Base-by-base conservation (phyloP, 2,113 vertebrate genomes). In the Ranitomeya variabilis region DNA sequence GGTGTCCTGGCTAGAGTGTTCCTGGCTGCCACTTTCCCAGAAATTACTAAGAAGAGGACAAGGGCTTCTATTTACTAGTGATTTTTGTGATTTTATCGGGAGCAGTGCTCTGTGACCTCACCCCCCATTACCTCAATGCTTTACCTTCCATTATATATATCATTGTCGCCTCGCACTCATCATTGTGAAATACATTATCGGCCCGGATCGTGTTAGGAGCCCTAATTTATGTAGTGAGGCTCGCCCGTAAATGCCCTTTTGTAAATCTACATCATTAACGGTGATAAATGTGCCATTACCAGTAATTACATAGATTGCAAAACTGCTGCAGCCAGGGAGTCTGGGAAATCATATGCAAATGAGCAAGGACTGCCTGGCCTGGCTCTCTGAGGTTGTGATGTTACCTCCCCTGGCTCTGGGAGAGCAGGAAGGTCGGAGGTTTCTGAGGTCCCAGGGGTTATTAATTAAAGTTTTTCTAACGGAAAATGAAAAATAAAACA, bases 241-340 rank as follows among this genome's bases (percentile, higher is more conserved):
- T 67, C 19, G 37, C 31, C 64, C 37, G 13, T 83, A 13, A 54
- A 12, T 83, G 81, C 81, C 81, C 81, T 67, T 67, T 52, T 54
- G 64, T 69, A 52, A 83, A 67, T 83, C 62, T 52, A 83, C 81
- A 52, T 69, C 37, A 69, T 83, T 83, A 83, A 54, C 14, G 19
- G 62, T 83, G 37, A 83, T 83, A 83, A 67, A 83, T 83, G 62
- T n/a, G 37, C 45, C 81, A 23, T 83, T 54, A 21, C 37, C 3
- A 67, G 81, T 83, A 83, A 83, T 83, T 83, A 83, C 81, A 69
- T 83, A 66, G 81, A 66, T 69, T 51, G 16, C 81, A 67, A 67
- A 9, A 45, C 60, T 26, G 14, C 37, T 19, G 2, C 26, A 57
- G 67, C 83, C 66, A 15, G 15, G 83, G 66, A 57, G 67, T 71